Evolutionary conservation across 1,140 invertebrate species (phyloP).

Genomic region (Drosophila fuyamai): DNA sequence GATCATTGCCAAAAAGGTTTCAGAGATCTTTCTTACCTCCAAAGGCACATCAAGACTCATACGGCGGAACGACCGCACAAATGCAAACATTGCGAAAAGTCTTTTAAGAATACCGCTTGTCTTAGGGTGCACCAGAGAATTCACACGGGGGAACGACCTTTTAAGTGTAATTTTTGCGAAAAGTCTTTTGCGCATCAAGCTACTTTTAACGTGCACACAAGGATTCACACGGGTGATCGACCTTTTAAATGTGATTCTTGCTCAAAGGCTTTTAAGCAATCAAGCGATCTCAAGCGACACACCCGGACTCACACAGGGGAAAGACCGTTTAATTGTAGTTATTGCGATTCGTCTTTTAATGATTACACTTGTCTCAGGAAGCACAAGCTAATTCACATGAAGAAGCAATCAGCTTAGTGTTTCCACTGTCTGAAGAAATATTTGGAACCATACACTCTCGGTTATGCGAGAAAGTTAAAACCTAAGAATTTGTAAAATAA

Average conservation of each 20-base stretch:
- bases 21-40: no score
- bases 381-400: background rate
- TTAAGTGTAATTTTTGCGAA: background rate
- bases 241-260: background rate
- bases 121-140: background rate
- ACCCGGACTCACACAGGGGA: background rate
- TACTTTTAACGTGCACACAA: background rate
- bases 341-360: background rate
- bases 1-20: background rate
- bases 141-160: background rate
- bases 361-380: background rate
- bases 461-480: no score
- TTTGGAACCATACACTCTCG: no score
- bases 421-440: background rate
- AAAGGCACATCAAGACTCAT: no score
- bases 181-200: background rate
- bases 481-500: no score
- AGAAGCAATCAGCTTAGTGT: background rate
- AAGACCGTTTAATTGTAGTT: background rate
- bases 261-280: background rate
- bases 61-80: no score
- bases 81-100: no score
- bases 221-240: background rate
- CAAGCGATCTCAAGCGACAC: background rate
- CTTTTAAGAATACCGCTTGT: no score